These are phyloP conservation scores for Anaspis maculata DNA, from an alignment of 2,888 invertebrate genomes.

Conservation along the genomic window DNA sequence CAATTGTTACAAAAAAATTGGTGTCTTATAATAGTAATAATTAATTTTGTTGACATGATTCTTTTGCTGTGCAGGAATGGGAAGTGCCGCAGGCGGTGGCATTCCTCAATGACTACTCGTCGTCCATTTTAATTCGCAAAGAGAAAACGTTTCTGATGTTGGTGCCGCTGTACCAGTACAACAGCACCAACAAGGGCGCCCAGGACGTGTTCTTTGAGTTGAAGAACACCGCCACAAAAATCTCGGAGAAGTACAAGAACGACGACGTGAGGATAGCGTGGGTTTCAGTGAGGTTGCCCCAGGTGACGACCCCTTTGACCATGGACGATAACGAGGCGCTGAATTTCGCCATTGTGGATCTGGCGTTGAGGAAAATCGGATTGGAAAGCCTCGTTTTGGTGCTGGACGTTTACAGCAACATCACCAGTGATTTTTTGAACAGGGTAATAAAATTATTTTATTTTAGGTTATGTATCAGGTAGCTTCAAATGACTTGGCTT, in stretches of 20 bases:
- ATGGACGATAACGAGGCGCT: slow-evolving; percentile 38
- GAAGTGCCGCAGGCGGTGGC: slow-evolving; percentile 52
- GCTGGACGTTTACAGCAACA: slow-evolving; percentile 57
- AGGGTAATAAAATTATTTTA: slow-evolving; percentile 47
- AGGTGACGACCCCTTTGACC: slow-evolving; percentile 23
- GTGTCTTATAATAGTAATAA: too few relatives aligned
- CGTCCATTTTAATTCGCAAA: slow-evolving; percentile 54
- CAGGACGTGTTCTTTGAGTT: slow-evolving; percentile 40
- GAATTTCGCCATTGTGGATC: slow-evolving; percentile 56
- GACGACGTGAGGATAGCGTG: slow-evolving; percentile 61
- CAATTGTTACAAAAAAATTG: too few relatives aligned
- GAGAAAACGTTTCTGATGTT: slow-evolving; percentile 72
- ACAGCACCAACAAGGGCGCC: slow-evolving; percentile 51
- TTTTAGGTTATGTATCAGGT: slow-evolving; percentile 6
- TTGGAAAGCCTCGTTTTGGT: slow-evolving; percentile 65
- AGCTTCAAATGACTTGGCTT: too few relatives aligned
- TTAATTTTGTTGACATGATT: too few relatives aligned
- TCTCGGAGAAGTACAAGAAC: slow-evolving; percentile 57
- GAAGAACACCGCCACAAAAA: slow-evolving; percentile 54
- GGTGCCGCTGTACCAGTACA: slow-evolving; percentile 59
- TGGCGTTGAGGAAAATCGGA: slow-evolving; percentile 60
- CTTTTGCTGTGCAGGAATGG: too few relatives aligned
- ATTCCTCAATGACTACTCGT: slow-evolving; percentile 66
- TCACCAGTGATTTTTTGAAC: slow-evolving; percentile 81
- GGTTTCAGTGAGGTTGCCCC: slow-evolving; percentile 59